These are phyloP conservation scores for Schizotus pectinicornis DNA, from an alignment of 2,888 invertebrate species.

Conservation along the genomic window DNA sequence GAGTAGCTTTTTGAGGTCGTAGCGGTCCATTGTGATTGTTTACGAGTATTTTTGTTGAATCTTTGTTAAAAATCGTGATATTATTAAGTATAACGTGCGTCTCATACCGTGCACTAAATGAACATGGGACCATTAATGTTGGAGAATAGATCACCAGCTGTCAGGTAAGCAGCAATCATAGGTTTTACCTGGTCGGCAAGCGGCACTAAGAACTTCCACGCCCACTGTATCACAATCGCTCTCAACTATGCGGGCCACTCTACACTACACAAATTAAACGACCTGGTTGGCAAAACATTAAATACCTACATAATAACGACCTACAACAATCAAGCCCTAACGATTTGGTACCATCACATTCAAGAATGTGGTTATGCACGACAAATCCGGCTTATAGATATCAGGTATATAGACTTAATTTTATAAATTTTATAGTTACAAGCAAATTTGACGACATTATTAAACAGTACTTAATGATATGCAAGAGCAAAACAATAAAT, in stretches of 20 bases:
- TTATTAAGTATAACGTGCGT: conserved; percentile 33
- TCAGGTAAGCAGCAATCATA: conserved; percentile 50
- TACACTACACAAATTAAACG: conserved; percentile 33
- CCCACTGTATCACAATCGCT: conserved; percentile 45
- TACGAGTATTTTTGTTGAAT: neutral
- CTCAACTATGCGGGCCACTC: conserved; percentile 33
- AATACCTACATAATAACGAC: conserved; percentile 34
- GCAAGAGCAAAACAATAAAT: conserved; percentile 27
- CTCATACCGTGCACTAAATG: conserved; percentile 41
- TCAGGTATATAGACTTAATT: no score
- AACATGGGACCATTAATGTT: conserved; percentile 48
- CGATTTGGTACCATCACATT: conserved; percentile 30
- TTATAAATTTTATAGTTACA: no score
- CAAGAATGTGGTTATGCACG: conserved; percentile 16
- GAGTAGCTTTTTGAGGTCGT: neutral
- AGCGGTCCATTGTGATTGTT: neutral
- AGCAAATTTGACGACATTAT: conserved; percentile 24
- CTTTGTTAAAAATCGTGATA: conserved; percentile 30
- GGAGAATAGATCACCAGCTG: conserved; percentile 52
- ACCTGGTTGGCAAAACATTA: conserved; percentile 33
- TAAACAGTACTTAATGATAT: conserved; percentile 25
- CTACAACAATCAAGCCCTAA: conserved; percentile 32
- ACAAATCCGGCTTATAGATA: neutral
- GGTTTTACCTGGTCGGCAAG: conserved; percentile 48
- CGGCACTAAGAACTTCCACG: conserved; percentile 50